Percentiles rank a stretch among this genome's conserved stretches.
These are phyloP conservation scores for Alauda arvensis DNA, from an alignment of 2,797 vertebrate species.

Conservation along the genomic window DNA sequence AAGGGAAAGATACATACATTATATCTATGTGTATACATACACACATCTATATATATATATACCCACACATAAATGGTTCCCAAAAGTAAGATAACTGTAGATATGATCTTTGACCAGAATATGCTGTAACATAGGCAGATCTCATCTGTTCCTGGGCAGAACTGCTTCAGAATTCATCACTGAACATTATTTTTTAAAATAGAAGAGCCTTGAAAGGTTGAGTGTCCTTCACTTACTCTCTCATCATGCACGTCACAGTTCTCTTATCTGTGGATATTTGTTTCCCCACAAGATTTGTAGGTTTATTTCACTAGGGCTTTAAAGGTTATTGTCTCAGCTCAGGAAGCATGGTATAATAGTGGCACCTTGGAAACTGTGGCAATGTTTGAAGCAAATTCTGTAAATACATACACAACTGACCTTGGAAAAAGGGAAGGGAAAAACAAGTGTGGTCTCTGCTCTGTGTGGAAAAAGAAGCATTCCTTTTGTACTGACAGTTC, in stretches of 20 bases:
- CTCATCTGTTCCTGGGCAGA: background rate
- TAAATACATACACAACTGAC: background rate
- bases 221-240: slow-evolving; percentile 36
- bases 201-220: slow-evolving; percentile 21
- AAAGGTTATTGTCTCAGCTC: background rate
- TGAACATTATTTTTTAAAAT: background rate
- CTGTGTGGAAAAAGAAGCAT: background rate
- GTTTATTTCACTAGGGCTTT: slow-evolving; percentile 18
- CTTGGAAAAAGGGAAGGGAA: background rate
- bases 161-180: background rate
- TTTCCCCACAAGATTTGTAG: slow-evolving; percentile 44
- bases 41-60: too few relatives aligned
- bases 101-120: background rate
- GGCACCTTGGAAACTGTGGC: slow-evolving; percentile 21
- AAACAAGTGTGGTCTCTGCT: background rate
- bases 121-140: background rate
- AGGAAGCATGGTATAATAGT: background rate
- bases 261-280: slow-evolving; percentile 43
- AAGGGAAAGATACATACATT: background rate
- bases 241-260: background rate
- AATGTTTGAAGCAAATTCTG: background rate
- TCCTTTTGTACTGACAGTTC: background rate
- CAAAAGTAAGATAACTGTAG: background rate
- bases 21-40: too few relatives aligned
- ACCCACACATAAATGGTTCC: background rate